A percentile compares a stretch with the other conserved stretches of the same genome.
phyloP scores from a whole-genome alignment of 2,888 invertebrate species.

The Pheosia gnoma region DNA sequence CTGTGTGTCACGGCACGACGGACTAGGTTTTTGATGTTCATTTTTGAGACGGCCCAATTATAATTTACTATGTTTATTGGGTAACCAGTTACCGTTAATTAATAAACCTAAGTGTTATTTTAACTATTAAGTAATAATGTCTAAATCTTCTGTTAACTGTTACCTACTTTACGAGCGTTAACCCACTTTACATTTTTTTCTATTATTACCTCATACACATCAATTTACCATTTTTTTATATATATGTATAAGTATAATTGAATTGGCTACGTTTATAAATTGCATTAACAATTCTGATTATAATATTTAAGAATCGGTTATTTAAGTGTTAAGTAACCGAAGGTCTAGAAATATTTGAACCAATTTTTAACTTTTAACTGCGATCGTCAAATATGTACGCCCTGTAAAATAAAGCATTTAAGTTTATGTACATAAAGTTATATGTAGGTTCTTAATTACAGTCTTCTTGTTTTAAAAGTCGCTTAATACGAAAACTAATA shows the following conservation, averaged over 20 bases:
- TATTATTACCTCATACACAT: not conserved
- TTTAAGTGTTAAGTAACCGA: conserved; percentile 22
- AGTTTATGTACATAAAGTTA: too few species aligned
- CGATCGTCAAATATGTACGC: conserved; percentile 14
- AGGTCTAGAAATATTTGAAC: conserved; percentile 16
- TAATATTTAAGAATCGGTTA: conserved; percentile 16
- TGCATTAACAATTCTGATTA: conserved; percentile 8
- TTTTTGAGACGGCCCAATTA: too few species aligned
- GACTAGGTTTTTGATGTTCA: too few species aligned
- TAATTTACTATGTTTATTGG: too few species aligned
- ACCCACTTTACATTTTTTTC: not conserved
- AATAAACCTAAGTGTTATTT: too few species aligned
- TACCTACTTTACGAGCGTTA: not conserved
- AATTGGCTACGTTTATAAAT: conserved; percentile 11
- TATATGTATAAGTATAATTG: not conserved
- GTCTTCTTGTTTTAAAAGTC: too few species aligned
- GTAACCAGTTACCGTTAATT: too few species aligned
- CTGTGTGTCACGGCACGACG: too few species aligned
- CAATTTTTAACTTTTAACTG: conserved; percentile 9
- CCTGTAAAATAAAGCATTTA: too few species aligned
- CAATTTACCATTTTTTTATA: not conserved
- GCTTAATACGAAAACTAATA: too few species aligned
- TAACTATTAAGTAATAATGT: too few species aligned
- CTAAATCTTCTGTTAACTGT: not conserved
- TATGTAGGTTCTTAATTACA: too few species aligned